These are phyloP conservation scores for Blastobasis adustella DNA, from an alignment of 2,888 invertebrate genomes.

Conservation along the genomic window DNA sequence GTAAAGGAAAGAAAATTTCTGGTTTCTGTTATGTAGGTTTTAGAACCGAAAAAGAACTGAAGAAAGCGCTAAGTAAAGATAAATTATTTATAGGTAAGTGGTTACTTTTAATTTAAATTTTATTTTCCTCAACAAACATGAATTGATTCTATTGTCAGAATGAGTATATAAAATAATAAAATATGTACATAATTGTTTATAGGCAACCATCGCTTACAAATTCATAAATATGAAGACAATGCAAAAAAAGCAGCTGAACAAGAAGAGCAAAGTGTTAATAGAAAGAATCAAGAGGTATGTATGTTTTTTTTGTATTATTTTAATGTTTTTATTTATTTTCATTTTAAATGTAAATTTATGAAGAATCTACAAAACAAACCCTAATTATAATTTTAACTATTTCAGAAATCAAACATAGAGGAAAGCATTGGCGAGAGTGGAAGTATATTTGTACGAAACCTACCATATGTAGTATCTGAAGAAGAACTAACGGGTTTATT, in stretches of 20 bases:
- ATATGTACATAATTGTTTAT: neutral
- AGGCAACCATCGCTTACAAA: slow-evolving; percentile 62
- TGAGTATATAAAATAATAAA: no score
- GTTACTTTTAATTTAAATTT: neutral
- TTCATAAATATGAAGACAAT: slow-evolving; percentile 61
- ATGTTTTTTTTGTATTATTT: no score
- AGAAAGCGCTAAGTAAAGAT: slow-evolving; percentile 87
- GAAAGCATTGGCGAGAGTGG: slow-evolving; percentile 93
- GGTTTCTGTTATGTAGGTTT: slow-evolving; percentile 96
- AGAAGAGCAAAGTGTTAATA: slow-evolving; percentile 41
- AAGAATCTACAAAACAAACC: neutral
- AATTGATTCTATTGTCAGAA: no score
- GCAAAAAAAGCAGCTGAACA: slow-evolving; percentile 49
- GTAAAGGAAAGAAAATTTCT: slow-evolving; percentile 75
- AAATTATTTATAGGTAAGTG: slow-evolving; percentile 87
- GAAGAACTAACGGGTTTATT: slow-evolving; percentile 89
- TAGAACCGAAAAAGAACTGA: slow-evolving; percentile 84
- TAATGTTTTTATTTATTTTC: no score
- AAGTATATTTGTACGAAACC: slow-evolving; percentile 92
- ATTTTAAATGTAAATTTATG: no score
- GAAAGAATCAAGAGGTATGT: slow-evolving; percentile 51
- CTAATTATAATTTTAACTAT: slow-evolving; percentile 3
- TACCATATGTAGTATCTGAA: slow-evolving; percentile 90
- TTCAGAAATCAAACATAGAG: slow-evolving; percentile 73
- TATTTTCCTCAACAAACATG: no score